phyloP scores from a whole-genome alignment of 2,888 invertebrate species.

The Pachymerium ferrugineum region DNA sequence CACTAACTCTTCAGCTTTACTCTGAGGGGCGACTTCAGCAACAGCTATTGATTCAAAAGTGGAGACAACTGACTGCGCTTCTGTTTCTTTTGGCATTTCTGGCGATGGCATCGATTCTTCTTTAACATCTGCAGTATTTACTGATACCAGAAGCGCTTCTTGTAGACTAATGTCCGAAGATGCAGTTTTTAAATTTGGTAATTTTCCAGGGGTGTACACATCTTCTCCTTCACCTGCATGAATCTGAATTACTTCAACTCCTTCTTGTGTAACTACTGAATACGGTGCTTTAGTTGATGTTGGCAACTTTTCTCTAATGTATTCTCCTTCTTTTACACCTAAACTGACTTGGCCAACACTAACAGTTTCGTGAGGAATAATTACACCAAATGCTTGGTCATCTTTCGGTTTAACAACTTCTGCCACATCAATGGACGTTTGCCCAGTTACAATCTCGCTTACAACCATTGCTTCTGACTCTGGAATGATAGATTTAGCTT shows the following conservation, averaged over 20 bases:
- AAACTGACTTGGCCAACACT: conserved; percentile 36
- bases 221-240: conserved; percentile 11
- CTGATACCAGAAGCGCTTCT: conserved; percentile 14
- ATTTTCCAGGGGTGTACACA: not conserved
- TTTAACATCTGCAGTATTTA: not conserved
- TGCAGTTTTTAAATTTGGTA: not conserved
- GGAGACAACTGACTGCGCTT: not conserved
- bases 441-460: conserved; percentile 55
- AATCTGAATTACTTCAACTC: conserved; percentile 50
- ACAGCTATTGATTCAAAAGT: conserved; percentile 31
- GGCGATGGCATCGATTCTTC: not conserved
- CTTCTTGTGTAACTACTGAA: conserved; percentile 60
- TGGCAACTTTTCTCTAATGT: conserved; percentile 37
- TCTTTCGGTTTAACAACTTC: not conserved
- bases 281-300: conserved; percentile 56
- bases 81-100: not conserved
- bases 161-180: not conserved
- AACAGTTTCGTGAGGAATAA: conserved; percentile 30
- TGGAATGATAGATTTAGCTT: conserved; percentile 54
- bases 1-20: conserved; percentile 31
- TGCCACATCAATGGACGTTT: not conserved
- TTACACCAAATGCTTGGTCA: conserved; percentile 29
- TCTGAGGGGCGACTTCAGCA: not conserved
- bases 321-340: conserved; percentile 38
- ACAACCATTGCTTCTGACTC: conserved; percentile 56